These are phyloP conservation scores for Anseranas semipalmata DNA, from an alignment of 2,113 vertebrate species.

Conservation along the genomic window DNA sequence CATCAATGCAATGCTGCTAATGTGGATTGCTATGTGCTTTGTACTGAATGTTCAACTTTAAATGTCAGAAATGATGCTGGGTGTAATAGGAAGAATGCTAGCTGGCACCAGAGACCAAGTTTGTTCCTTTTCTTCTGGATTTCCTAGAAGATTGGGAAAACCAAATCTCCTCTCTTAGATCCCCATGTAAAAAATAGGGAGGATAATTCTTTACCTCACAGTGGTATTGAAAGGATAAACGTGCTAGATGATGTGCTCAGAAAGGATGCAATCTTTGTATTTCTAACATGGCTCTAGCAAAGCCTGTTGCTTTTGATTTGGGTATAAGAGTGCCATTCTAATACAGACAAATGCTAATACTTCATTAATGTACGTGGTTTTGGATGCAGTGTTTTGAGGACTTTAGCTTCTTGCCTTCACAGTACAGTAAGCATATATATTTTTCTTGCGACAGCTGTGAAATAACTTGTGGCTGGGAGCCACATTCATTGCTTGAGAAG, in stretches of 20 bases:
- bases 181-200: background rate
- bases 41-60: background rate
- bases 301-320: background rate
- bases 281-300: background rate
- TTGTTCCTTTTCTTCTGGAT: background rate
- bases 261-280: background rate
- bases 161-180: background rate
- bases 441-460: background rate
- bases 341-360: background rate
- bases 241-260: background rate
- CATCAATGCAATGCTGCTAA: background rate
- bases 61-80: background rate
- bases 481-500: background rate
- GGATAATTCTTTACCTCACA: background rate
- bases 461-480: conserved; percentile 25
- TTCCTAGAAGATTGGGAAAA: background rate
- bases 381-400: background rate
- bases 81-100: background rate
- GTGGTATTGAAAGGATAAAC: background rate
- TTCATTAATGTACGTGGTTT: background rate
- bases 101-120: background rate
- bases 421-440: background rate
- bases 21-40: background rate
- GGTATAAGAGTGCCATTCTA: background rate
- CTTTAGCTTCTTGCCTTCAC: background rate